Base-by-base conservation (phyloP, 2,113 vertebrate species). In the Tauraco erythrolophus region DNA sequence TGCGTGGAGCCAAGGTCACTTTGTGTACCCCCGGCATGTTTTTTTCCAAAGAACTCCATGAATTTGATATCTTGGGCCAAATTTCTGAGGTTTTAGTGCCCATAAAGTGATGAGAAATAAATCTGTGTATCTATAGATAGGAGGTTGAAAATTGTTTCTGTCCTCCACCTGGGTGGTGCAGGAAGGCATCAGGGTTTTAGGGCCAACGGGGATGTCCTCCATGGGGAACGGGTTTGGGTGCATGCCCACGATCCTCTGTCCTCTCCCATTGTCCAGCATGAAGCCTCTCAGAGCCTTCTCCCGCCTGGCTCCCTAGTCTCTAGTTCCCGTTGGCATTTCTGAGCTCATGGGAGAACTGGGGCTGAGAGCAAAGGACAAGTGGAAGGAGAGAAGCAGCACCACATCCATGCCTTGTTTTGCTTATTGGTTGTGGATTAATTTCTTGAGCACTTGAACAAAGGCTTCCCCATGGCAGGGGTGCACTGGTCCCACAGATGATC, bases 91-190 rank as follows among this genome's bases (percentile, higher is more conserved):
- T 60, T 53, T 68, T 25, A 24, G 19, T 48, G 28, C 27, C 21
- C 14, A 1, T 7, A 11, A 53, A 4, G 13, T 54, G 46, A 25
- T 35, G 17, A 48, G 28, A 39, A 50, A 57, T 19, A 54, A 33
- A n/a, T 28, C 30, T 0, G 7, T 28, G 9, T 17, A 16, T 39
- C 41, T 33, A 1, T 35, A 71, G 27, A 22, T 25, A 35, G 0
- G 27, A 27, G 10, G 11, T 22, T 58, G 53, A 27, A 84, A 33
- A 30, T 62, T 16, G 22, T 65, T 54, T 41, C 25, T 10, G 2
- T 43, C 8, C 21, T 89, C 27, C 23, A n/a, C 15, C 12, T 45
- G 14, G 27, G 35, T 3, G 17, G 39, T 46, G 24, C 4, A 7
- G 68, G 62, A 75, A 75, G n/a, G 27, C n/a, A 21, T 39, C 33